Evolutionary conservation across 1,140 invertebrate genomes (phyloP).

Genomic region (Planococcus citri): DNA sequence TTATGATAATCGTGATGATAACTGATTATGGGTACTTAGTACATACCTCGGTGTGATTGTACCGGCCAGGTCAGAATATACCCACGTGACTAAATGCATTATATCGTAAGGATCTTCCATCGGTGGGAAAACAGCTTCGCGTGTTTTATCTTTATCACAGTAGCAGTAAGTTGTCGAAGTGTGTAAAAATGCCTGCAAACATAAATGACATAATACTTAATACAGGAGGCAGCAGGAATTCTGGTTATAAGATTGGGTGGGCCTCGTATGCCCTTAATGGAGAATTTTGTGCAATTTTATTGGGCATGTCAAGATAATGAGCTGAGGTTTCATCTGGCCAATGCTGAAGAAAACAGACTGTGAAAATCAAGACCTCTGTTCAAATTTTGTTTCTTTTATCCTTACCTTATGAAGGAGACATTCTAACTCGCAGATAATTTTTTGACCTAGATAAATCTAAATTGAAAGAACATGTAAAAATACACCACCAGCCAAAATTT

Average conservation of each 20-base stretch:
- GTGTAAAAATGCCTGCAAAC: constrained; percentile 45
- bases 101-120: constrained; percentile 52
- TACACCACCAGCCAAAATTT: too few species aligned
- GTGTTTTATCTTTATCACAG: constrained; percentile 50
- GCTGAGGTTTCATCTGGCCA: too few species aligned
- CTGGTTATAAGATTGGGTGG: neutral
- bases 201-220: constrained; percentile 9
- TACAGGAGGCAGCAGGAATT: too few species aligned
- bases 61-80: constrained; percentile 51
- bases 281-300: neutral
- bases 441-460: too few species aligned
- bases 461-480: too few species aligned
- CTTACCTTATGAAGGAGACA: too few species aligned
- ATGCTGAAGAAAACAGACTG: too few species aligned
- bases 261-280: neutral
- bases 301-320: too few species aligned
- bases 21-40: neutral
- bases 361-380: too few species aligned
- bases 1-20: neutral
- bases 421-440: too few species aligned
- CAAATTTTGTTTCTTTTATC: too few species aligned
- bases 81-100: constrained; percentile 52
- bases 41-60: constrained; percentile 43
- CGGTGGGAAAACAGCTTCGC: constrained; percentile 51
- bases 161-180: constrained; percentile 63